A percentile compares a stretch with the other conserved stretches of the same genome.
phyloP scores from a whole-genome alignment of 1,140 invertebrate genomes.

The Maconellicoccus hirsutus region DNA sequence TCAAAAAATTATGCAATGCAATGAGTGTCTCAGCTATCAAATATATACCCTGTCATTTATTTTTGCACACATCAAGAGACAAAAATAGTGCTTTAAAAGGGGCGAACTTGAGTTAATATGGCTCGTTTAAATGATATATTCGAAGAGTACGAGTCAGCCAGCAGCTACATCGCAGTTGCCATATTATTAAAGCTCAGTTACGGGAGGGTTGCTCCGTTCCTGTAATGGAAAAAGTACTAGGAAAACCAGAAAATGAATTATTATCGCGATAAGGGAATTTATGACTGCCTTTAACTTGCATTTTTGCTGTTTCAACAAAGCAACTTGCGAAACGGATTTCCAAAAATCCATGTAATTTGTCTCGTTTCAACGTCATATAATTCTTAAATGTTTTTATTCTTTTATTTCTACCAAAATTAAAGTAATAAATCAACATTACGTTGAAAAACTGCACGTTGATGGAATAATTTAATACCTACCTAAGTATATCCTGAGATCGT shows the following conservation, averaged over 20 bases:
- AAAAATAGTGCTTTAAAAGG: neutral
- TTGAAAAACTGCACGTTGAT: too few relatives aligned
- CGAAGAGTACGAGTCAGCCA: neutral
- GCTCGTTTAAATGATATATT: constrained; percentile 1
- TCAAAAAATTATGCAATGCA: neutral
- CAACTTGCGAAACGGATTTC: neutral
- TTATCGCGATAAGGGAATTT: neutral
- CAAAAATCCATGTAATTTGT: neutral
- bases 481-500: too few relatives aligned
- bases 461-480: too few relatives aligned
- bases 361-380: neutral
- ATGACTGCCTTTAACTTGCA: neutral
- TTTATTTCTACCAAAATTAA: neutral
- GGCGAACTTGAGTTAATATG: constrained; percentile 3
- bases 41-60: neutral
- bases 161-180: neutral
- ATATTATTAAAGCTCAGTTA: constrained; percentile 5
- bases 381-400: neutral
- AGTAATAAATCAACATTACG: too few relatives aligned
- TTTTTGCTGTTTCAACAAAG: neutral
- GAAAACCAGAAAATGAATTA: constrained; percentile 2
- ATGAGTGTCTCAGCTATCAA: too few relatives aligned
- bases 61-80: neutral
- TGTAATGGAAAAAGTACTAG: neutral
- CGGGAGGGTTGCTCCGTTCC: neutral